Percentiles rank a stretch among this genome's conserved stretches.
phyloP scores from a whole-genome alignment of 2,888 invertebrate genomes.

The Meliscaeva auricollis region DNA sequence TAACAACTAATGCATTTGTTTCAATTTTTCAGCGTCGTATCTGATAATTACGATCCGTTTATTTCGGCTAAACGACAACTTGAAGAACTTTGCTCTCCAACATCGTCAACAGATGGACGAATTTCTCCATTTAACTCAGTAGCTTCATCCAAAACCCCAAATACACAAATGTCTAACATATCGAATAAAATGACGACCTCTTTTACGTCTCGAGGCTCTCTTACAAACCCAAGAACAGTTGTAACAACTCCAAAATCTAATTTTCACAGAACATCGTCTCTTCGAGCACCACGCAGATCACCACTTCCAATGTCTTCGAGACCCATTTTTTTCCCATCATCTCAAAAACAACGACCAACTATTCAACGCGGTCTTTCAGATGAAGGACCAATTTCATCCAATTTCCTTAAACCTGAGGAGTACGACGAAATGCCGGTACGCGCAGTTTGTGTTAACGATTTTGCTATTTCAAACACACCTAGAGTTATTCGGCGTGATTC shows the following conservation, averaged over 20 bases:
- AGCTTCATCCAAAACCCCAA: slow-evolving; percentile 76
- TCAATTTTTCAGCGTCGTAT: slow-evolving; percentile 78
- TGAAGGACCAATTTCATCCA: slow-evolving; percentile 83
- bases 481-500: slow-evolving; percentile 82
- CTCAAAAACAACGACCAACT: slow-evolving; percentile 82
- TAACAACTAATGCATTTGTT: no score
- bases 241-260: slow-evolving; percentile 78
- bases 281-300: slow-evolving; percentile 82
- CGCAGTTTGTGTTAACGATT: slow-evolving; percentile 83
- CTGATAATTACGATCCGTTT: slow-evolving; percentile 89
- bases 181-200: slow-evolving; percentile 80
- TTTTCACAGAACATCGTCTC: slow-evolving; percentile 83
- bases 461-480: slow-evolving; percentile 80
- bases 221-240: slow-evolving; percentile 77
- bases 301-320: slow-evolving; percentile 80
- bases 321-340: slow-evolving; percentile 79
- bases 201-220: slow-evolving; percentile 78
- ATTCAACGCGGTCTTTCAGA: slow-evolving; percentile 84
- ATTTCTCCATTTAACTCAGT: slow-evolving; percentile 70
- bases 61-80: slow-evolving; percentile 92
- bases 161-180: slow-evolving; percentile 78
- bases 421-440: slow-evolving; percentile 84
- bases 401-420: slow-evolving; percentile 83
- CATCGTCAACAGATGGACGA: slow-evolving; percentile 84
- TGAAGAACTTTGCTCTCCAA: slow-evolving; percentile 91